A percentile compares a stretch with the other conserved stretches of the same genome.
Evolutionary conservation across 2,888 invertebrate genomes (phyloP).

Genomic region (Candidula unifasciata): DNA sequence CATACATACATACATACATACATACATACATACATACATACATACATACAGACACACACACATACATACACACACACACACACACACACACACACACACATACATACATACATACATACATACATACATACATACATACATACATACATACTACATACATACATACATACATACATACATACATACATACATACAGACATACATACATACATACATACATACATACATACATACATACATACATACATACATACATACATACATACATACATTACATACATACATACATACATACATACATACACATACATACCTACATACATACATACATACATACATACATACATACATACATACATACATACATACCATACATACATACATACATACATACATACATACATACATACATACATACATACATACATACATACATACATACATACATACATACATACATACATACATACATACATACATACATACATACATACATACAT

Average conservation of each 20-base stretch:
- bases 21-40: background rate
- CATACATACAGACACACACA: background rate
- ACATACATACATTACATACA: slow-evolving; percentile 1
- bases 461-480: no score
- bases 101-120: background rate
- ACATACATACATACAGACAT: background rate
- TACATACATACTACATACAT: background rate
- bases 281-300: background rate
- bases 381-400: slow-evolving; percentile 3
- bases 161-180: background rate
- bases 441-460: background rate
- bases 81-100: slow-evolving; percentile 2
- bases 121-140: slow-evolving; percentile 16
- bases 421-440: background rate
- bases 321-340: no score
- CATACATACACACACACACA: slow-evolving; percentile 2
- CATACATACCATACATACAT: slow-evolving; percentile 4
- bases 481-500: no score
- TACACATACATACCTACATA: no score
- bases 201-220: slow-evolving; percentile 6
- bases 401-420: slow-evolving; percentile 3
- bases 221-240: slow-evolving; percentile 11
- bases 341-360: background rate
- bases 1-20: background rate
- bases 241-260: slow-evolving; percentile 7